A percentile compares a stretch with the other conserved stretches of the same genome.
These are phyloP conservation scores for Gastracanthus pulcherrimus DNA, from an alignment of 2,888 invertebrate genomes.

Conservation along the genomic window DNA sequence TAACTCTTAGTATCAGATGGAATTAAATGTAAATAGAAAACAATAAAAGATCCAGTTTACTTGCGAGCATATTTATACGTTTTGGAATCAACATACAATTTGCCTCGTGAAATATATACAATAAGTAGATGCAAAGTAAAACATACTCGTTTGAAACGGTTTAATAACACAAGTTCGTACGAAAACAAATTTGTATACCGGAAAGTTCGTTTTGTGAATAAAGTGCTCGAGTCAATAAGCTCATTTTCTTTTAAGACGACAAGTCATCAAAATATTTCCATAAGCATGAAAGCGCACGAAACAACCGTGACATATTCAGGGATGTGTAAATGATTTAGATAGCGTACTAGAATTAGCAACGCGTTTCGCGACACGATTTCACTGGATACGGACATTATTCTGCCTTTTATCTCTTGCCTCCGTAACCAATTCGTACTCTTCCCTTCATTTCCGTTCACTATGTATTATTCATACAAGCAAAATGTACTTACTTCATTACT, in stretches of 20 bases:
- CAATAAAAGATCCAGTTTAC: neutral
- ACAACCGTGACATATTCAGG: neutral
- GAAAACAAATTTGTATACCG: too few species aligned
- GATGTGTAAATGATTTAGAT: constrained; percentile 2
- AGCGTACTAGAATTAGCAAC: constrained; percentile 13
- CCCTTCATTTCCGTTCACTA: neutral
- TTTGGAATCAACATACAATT: neutral
- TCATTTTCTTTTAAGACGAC: neutral
- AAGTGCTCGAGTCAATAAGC: too few species aligned
- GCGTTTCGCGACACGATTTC: neutral
- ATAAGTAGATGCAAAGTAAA: neutral
- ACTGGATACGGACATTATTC: neutral
- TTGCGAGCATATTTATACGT: neutral
- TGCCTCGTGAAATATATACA: neutral
- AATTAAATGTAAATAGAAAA: neutral
- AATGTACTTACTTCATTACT: neutral
- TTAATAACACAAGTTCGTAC: too few species aligned
- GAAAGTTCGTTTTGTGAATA: too few species aligned
- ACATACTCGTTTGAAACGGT: neutral
- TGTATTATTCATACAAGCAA: constrained; percentile 16
- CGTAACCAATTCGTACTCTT: constrained; percentile 6
- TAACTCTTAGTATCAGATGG: neutral
- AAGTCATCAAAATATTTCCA: constrained; percentile 25
- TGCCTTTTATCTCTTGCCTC: neutral
- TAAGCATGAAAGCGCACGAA: neutral